Conservation (phyloP, 2,888 invertebrate species). For the Lepidocyrtinus sp. region DNA sequence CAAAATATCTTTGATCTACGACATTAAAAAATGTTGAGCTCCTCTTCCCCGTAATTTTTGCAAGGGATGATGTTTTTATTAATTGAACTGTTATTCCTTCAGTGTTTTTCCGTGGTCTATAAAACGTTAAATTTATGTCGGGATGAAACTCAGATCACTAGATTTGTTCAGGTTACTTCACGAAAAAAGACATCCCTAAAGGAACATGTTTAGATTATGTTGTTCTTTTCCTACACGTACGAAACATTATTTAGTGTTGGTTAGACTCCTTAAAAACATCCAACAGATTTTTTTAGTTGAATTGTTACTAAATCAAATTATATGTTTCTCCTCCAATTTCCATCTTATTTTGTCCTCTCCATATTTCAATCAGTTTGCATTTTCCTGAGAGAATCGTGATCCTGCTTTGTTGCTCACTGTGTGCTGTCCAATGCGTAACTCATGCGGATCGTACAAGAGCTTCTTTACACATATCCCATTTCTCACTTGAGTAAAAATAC, state of each 20-base stretch:
- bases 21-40: conserved; percentile 27
- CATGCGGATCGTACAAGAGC: too few relatives aligned
- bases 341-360: not conserved
- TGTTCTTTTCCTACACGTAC: too few relatives aligned
- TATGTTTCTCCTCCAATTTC: not conserved
- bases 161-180: too few relatives aligned
- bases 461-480: not conserved
- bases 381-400: conserved; percentile 2
- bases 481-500: not conserved
- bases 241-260: too few relatives aligned
- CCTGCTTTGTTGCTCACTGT: not conserved
- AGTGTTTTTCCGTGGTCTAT: too few relatives aligned
- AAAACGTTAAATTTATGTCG: too few relatives aligned
- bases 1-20: conserved; percentile 37
- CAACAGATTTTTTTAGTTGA: too few relatives aligned
- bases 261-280: too few relatives aligned
- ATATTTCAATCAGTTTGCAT: not conserved
- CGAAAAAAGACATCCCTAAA: too few relatives aligned
- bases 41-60: conserved; percentile 10
- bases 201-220: too few relatives aligned
- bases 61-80: conserved; percentile 2
- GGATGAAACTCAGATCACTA: too few relatives aligned
- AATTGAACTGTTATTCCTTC: conserved; percentile 2
- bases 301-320: not conserved
- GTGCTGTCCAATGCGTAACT: not conserved